Evolutionary conservation across 2,797 vertebrate species (phyloP).

Genomic region (Myotis vivesi): DNA sequence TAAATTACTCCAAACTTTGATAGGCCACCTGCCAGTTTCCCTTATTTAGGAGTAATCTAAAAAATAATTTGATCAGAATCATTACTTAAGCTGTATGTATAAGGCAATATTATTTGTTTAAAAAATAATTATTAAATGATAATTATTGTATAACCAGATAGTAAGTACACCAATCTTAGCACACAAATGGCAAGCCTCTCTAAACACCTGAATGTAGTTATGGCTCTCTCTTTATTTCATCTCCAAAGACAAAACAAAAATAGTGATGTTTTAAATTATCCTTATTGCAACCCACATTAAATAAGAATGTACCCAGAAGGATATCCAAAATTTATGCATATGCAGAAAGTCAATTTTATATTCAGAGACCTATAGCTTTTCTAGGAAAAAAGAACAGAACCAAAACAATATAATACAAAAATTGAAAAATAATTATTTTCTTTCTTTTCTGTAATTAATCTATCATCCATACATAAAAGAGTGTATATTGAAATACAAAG

Average conservation of each 20-base stretch:
- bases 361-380: neutral
- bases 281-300: conserved; percentile 27
- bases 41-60: conserved; percentile 36
- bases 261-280: conserved; percentile 2
- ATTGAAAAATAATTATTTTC: neutral
- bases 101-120: neutral
- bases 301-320: neutral
- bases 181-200: neutral
- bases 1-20: conserved; percentile 36
- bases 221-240: neutral
- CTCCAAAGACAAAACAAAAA: conserved; percentile 22
- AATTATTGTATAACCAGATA: conserved; percentile 1
- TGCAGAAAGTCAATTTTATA: neutral
- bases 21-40: neutral
- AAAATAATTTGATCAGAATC: conserved; percentile 5
- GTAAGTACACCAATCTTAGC: neutral
- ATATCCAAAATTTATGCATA: neutral
- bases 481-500: neutral
- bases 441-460: neutral
- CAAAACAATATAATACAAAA: neutral
- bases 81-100: conserved; percentile 19
- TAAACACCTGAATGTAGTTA: conserved; percentile 25
- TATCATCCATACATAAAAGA: neutral
- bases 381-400: neutral
- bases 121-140: conserved; percentile 27